Evolutionary conservation across 1,140 invertebrate genomes (phyloP).

Genomic region (Marisa cornuarietis): DNA sequence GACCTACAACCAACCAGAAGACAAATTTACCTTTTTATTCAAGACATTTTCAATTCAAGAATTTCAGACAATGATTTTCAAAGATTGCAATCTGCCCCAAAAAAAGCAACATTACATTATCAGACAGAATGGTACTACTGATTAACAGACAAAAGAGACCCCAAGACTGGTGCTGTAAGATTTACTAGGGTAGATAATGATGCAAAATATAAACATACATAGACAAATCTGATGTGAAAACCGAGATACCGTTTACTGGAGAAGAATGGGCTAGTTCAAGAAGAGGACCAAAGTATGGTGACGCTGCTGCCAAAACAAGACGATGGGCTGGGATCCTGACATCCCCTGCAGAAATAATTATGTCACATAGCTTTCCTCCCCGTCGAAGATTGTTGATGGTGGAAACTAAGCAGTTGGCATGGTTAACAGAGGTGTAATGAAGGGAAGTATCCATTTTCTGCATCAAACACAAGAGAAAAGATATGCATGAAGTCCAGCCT

Average conservation of each 20-base stretch:
- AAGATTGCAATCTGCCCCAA: background rate
- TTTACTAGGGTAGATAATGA: too few species aligned
- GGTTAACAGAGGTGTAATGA: constrained; percentile 48
- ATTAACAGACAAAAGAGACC: background rate
- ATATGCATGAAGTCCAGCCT: too few species aligned
- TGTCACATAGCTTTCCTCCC: constrained; percentile 83
- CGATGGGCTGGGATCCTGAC: constrained; percentile 82
- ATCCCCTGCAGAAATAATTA: constrained; percentile 80
- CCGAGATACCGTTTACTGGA: background rate
- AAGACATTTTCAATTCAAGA: background rate
- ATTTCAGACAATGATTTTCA: background rate
- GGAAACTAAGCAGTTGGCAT: constrained; percentile 42
- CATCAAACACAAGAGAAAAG: background rate
- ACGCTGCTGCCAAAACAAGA: constrained; percentile 80
- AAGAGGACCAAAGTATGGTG: constrained; percentile 76
- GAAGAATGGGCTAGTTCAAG: constrained; percentile 26
- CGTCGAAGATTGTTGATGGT: constrained; percentile 70
- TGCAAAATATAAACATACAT: background rate
- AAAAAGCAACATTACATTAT: background rate
- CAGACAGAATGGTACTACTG: too few species aligned
- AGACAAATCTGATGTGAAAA: background rate
- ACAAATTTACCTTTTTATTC: background rate
- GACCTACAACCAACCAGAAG: background rate
- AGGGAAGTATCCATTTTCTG: constrained; percentile 41
- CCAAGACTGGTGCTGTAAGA: background rate